These are phyloP conservation scores for Momotus momota DNA, from an alignment of 2,797 vertebrate species.

Conservation along the genomic window DNA sequence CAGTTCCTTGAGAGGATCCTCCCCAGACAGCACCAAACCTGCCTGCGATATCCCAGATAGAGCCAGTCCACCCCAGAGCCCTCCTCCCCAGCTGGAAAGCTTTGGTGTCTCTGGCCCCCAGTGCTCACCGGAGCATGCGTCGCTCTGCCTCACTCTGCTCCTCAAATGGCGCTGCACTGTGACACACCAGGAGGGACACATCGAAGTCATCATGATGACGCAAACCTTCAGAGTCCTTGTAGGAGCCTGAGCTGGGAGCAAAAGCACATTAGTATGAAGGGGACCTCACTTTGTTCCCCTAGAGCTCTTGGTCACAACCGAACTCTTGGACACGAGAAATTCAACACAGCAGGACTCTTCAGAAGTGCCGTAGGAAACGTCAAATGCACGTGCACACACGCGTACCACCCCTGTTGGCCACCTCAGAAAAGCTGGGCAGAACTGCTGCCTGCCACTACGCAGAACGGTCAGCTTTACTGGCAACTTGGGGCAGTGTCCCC, in stretches of 20 bases:
- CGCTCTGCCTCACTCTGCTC: slow-evolving; percentile 95
- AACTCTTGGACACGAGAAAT: not conserved
- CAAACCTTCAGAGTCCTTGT: slow-evolving; percentile 94
- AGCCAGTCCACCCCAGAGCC: not conserved
- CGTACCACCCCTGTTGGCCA: too few species aligned
- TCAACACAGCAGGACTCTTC: not conserved
- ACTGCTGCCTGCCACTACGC: not conserved
- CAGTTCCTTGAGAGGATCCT: not conserved
- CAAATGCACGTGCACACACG: not conserved
- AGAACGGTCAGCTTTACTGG: not conserved
- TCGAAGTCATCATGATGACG: slow-evolving; percentile 97
- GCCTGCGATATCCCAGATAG: not conserved
- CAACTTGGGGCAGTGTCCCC: not conserved
- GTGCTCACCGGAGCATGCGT: slow-evolving; percentile 89
- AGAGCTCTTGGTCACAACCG: not conserved
- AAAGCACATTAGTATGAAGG: not conserved
- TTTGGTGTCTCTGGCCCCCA: not conserved
- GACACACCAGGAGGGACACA: slow-evolving; percentile 94
- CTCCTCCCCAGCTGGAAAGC: not conserved
- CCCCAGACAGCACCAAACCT: not conserved
- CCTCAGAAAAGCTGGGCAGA: not conserved
- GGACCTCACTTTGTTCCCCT: not conserved
- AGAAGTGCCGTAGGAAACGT: not conserved
- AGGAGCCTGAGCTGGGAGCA: slow-evolving; percentile 84
- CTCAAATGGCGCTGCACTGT: slow-evolving; percentile 93